These are phyloP conservation scores for Rostratula benghalensis DNA, from an alignment of 2,113 vertebrate genomes.

Conservation along the genomic window DNA sequence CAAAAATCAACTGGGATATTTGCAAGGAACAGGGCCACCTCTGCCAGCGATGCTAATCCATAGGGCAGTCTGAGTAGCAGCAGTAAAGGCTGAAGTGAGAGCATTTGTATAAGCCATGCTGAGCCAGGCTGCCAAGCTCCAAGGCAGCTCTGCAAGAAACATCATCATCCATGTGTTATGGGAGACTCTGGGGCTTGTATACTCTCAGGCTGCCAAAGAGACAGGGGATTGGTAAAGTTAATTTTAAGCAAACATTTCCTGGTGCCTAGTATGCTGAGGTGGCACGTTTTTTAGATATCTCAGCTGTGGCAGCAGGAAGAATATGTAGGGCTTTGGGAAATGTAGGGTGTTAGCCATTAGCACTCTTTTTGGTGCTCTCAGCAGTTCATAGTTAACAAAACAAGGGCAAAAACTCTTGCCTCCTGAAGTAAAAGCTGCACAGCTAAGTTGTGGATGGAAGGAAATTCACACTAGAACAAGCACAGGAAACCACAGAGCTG, in stretches of 20 bases:
- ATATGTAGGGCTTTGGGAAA: not conserved
- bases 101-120: not conserved
- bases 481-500: slow-evolving; percentile 38
- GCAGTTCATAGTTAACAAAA: not conserved
- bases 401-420: not conserved
- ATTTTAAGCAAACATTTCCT: not conserved
- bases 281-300: not conserved
- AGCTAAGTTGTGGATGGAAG: not conserved
- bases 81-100: not conserved
- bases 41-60: rapidly evolving
- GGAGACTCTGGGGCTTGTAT: not conserved
- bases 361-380: not conserved
- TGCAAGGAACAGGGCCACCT: not conserved
- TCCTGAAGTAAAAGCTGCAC: not conserved
- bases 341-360: not conserved
- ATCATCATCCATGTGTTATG: rapidly evolving
- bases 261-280: not conserved
- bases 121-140: not conserved
- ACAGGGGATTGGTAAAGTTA: not conserved
- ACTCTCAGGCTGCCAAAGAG: not conserved
- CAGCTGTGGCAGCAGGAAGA: not conserved
- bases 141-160: not conserved
- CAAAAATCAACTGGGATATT: not conserved
- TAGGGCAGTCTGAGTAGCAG: not conserved
- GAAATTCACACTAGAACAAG: slow-evolving; percentile 2